Evolutionary conservation across 1,140 invertebrate genomes (phyloP).

Genomic region (Colletes latitarsis): DNA sequence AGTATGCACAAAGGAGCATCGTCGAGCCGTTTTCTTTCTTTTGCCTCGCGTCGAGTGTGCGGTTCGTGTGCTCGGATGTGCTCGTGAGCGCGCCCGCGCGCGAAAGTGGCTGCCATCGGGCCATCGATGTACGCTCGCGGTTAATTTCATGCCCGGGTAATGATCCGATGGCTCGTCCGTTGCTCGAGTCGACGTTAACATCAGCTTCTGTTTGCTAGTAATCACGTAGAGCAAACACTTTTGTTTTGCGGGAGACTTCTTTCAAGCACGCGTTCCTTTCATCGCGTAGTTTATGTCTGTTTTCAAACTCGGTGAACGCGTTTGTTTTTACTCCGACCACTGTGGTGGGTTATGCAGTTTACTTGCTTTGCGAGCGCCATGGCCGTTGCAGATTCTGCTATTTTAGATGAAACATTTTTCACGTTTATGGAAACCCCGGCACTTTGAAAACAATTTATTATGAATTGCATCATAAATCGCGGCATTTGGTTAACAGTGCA

Average conservation of each 20-base stretch:
- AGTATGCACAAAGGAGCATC: slow-evolving; percentile 41
- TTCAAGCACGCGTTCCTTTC: not conserved
- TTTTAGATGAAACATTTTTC: too few relatives aligned
- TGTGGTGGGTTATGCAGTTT: too few relatives aligned
- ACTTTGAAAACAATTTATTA: too few relatives aligned
- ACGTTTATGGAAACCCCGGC: too few relatives aligned
- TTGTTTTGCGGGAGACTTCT: not conserved
- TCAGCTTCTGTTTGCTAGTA: slow-evolving; percentile 7
- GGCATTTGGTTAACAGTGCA: too few relatives aligned
- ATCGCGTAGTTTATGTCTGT: not conserved
- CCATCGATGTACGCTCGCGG: slow-evolving; percentile 33
- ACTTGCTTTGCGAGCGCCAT: too few relatives aligned
- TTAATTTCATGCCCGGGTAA: slow-evolving; percentile 42
- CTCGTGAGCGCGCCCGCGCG: too few relatives aligned
- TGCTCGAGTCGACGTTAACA: not conserved
- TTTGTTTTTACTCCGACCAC: too few relatives aligned
- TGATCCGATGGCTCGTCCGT: slow-evolving; percentile 19
- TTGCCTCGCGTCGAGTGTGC: not conserved
- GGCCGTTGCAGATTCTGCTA: too few relatives aligned
- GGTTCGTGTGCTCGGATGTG: not conserved
- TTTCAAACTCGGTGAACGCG: too few relatives aligned
- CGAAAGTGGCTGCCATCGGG: not conserved
- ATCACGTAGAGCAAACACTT: slow-evolving; percentile 24
- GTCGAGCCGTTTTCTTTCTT: not conserved
- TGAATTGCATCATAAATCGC: too few relatives aligned